phyloP scores from a whole-genome alignment of 2,113 vertebrate species.

The Phyllopteryx taeniolatus region DNA sequence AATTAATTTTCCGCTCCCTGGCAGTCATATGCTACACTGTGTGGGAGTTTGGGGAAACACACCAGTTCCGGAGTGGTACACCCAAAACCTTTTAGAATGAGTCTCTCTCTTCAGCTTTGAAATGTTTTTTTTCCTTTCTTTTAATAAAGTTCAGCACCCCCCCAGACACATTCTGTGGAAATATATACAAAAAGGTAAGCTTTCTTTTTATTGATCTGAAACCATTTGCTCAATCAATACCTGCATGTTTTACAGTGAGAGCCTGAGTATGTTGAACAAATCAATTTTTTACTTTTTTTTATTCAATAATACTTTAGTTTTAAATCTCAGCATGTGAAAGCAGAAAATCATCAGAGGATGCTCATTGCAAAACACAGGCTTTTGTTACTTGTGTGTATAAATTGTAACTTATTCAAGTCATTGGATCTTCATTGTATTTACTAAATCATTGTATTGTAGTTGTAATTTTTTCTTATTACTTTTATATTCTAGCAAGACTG shows the following conservation, averaged over 20 bases:
- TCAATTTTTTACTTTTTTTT: slow-evolving; percentile 36
- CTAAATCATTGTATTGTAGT: slow-evolving; percentile 12
- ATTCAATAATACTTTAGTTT: background rate
- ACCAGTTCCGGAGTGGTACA: background rate
- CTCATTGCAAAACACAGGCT: background rate
- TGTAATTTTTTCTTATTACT: background rate
- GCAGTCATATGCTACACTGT: slow-evolving; percentile 43
- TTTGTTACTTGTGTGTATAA: slow-evolving; percentile 25
- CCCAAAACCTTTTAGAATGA: background rate
- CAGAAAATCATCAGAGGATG: background rate
- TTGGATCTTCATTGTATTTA: slow-evolving; percentile 55
- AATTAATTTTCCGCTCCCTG: slow-evolving; percentile 66
- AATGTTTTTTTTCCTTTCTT: background rate
- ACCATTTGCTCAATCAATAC: slow-evolving; percentile 33
- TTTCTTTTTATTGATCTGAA: slow-evolving; percentile 46
- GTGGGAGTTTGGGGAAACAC: slow-evolving; percentile 25
- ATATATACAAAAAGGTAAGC: slow-evolving; percentile 24
- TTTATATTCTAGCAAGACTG: background rate
- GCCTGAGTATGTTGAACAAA: slow-evolving; percentile 28
- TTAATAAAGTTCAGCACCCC: background rate
- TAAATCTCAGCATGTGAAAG: background rate
- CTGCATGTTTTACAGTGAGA: background rate
- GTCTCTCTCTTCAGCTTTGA: slow-evolving; percentile 37
- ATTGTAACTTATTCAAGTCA: slow-evolving; percentile 37
- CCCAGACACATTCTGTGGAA: slow-evolving; percentile 24